These are phyloP conservation scores for Lycia hirtaria DNA, from an alignment of 2,888 invertebrate genomes.

Conservation along the genomic window DNA sequence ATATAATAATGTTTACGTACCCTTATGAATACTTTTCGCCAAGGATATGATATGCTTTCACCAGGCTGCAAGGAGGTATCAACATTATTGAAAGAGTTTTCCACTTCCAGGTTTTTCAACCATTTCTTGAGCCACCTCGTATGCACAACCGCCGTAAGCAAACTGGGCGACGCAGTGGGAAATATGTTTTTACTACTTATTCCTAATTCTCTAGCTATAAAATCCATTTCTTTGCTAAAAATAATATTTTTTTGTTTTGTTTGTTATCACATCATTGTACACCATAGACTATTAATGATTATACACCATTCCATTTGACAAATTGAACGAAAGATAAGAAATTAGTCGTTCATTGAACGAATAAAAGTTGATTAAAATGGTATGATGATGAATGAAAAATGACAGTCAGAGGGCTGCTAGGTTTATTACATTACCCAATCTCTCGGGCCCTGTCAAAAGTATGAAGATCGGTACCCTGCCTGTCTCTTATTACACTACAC, in stretches of 20 bases:
- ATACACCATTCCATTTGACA: neutral
- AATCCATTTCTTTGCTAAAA: conserved; percentile 83
- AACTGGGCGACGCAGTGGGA: conserved; percentile 82
- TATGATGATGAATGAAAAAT: neutral
- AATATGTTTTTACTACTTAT: conserved; percentile 89
- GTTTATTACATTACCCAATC: too few relatives aligned
- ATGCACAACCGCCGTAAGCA: conserved; percentile 88
- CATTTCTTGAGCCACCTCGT: conserved; percentile 88
- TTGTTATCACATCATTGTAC: conserved; percentile 37
- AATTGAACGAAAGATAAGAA: neutral
- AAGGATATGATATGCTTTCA: conserved; percentile 84
- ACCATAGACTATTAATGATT: too few relatives aligned
- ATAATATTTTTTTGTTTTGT: conserved; percentile 58
- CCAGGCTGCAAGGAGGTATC: conserved; percentile 77
- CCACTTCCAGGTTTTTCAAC: conserved; percentile 79
- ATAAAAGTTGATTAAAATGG: neutral
- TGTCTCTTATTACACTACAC: too few relatives aligned
- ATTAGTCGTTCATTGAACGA: too few relatives aligned
- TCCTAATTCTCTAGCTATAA: conserved; percentile 89
- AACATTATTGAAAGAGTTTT: conserved; percentile 70
- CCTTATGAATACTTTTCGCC: conserved; percentile 85
- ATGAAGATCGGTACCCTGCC: too few relatives aligned
- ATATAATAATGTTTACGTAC: conserved; percentile 56
- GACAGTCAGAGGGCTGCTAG: too few relatives aligned
- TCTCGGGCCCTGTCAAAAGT: too few relatives aligned